phyloP scores from a whole-genome alignment of 2,888 invertebrate genomes.

The Agriotes lineatus region DNA sequence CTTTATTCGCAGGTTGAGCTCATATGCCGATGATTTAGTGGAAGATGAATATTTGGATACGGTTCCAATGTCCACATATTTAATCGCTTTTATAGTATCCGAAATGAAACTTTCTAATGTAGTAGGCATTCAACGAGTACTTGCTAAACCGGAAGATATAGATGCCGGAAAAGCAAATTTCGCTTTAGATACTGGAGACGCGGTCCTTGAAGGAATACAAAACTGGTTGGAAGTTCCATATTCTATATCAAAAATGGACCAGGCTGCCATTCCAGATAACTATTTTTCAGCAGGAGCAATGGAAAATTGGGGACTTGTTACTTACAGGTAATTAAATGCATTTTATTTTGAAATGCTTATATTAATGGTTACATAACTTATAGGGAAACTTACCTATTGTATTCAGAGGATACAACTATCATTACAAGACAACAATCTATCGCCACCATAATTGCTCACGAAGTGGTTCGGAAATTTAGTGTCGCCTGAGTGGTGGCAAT shows the following conservation, averaged over 20 bases:
- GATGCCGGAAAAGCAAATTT: conserved; percentile 60
- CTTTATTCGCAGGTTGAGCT: too few relatives aligned
- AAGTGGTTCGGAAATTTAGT: conserved; percentile 79
- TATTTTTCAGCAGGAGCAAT: conserved; percentile 84
- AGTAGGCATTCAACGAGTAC: conserved; percentile 53
- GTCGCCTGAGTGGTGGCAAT: conserved; percentile 75
- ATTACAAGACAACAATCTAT: conserved; percentile 67
- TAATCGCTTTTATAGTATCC: conserved; percentile 86
- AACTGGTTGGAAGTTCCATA: conserved; percentile 71
- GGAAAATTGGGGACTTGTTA: conserved; percentile 95
- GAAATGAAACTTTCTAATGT: conserved; percentile 67
- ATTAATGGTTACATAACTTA: conserved; percentile 21
- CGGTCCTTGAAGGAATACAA: conserved; percentile 68
- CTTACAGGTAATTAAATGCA: conserved; percentile 70
- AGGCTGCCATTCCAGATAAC: conserved; percentile 82
- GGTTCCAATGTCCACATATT: conserved; percentile 92
- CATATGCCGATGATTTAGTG: conserved; percentile 49
- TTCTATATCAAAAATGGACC: conserved; percentile 75
- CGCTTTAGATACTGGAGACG: conserved; percentile 64
- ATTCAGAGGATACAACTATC: conserved; percentile 65
- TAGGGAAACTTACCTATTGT: conserved; percentile 72
- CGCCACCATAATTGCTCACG: conserved; percentile 71
- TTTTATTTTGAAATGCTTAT: conserved; percentile 54
- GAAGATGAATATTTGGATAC: conserved; percentile 80
- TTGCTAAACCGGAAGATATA: conserved; percentile 53